Percentiles rank a stretch among this genome's conserved stretches.
Conservation (phyloP, 2,797 vertebrate species). For the Pampus argenteus region DNA sequence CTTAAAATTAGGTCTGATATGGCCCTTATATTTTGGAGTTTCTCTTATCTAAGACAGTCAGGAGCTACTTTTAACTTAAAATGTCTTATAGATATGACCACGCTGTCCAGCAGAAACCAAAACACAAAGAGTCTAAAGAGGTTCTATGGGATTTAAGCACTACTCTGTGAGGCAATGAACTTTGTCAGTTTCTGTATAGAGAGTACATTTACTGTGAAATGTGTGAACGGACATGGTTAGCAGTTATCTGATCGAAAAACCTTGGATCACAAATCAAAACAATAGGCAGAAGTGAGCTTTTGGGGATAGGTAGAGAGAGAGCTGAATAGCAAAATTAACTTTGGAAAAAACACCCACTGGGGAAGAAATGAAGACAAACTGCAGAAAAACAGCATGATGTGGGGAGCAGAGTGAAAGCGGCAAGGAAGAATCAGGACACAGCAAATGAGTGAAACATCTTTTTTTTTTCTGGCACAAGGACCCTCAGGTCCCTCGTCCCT, state of each 20-base stretch:
- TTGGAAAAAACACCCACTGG: slow-evolving; percentile 26
- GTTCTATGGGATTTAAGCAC: slow-evolving; percentile 9
- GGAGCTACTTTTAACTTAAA: neutral
- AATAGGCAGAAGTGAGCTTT: slow-evolving; percentile 23
- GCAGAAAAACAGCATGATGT: slow-evolving; percentile 27
- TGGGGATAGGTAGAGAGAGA: slow-evolving; percentile 5
- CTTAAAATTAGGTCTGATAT: neutral
- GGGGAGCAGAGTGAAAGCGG: slow-evolving; percentile 30
- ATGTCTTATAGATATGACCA: neutral
- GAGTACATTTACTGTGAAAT: slow-evolving; percentile 29
- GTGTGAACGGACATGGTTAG: slow-evolving; percentile 13
- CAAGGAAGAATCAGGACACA: slow-evolving; percentile 1
- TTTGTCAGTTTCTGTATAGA: slow-evolving; percentile 2
- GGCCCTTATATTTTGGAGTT: neutral
- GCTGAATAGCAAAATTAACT: slow-evolving; percentile 45
- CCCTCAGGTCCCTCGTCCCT: slow-evolving; percentile 26
- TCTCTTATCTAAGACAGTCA: neutral
- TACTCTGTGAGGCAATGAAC: neutral
- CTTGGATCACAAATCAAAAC: slow-evolving; percentile 23
- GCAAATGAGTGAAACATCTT: slow-evolving; percentile 40
- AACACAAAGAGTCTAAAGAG: neutral
- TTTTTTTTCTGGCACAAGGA: slow-evolving; percentile 19
- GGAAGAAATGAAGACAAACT: slow-evolving; percentile 34
- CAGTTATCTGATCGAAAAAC: slow-evolving; percentile 14
- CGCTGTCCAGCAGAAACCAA: neutral